These are phyloP conservation scores for Gastracanthus pulcherrimus DNA, from an alignment of 2,888 invertebrate genomes.

Conservation along the genomic window DNA sequence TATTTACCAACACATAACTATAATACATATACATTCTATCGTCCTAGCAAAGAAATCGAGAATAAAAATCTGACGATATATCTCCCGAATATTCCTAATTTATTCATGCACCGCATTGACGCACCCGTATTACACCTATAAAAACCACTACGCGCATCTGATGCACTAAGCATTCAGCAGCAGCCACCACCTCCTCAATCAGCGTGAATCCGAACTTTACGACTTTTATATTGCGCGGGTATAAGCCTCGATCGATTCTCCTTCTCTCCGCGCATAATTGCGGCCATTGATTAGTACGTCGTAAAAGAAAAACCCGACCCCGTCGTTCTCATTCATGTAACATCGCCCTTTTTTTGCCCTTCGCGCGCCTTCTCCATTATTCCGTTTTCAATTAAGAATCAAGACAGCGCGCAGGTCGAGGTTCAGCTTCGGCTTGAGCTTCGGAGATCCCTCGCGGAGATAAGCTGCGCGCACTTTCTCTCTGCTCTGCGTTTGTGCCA, in stretches of 20 bases:
- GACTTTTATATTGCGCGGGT: conserved; percentile 32
- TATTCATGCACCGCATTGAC: conserved; percentile 7
- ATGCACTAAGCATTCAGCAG: background rate
- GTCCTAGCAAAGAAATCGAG: background rate
- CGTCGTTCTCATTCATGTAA: conserved; percentile 20
- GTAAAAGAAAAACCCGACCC: conserved; percentile 38
- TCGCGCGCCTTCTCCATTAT: conserved; percentile 14
- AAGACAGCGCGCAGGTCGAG: conserved; percentile 3
- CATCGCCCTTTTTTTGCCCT: background rate
- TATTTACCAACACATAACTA: background rate
- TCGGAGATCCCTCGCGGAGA: conserved; percentile 44
- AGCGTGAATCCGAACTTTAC: conserved; percentile 30
- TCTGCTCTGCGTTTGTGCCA: too few species aligned
- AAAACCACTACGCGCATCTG: too few species aligned
- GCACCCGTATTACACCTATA: background rate
- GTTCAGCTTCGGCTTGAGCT: too few species aligned
- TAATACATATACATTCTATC: conserved; percentile 27
- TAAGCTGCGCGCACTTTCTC: conserved; percentile 27
- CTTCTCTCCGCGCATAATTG: conserved; percentile 40
- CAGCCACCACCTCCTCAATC: conserved; percentile 39
- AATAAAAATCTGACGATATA: conserved; percentile 43
- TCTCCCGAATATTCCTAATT: conserved; percentile 17
- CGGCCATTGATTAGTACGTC: conserved; percentile 49
- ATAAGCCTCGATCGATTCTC: conserved; percentile 19
- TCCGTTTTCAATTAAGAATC: conserved; percentile 59